Conservation (phyloP, 1,140 invertebrate genomes). For the Oreohelix idahoensis region DNA sequence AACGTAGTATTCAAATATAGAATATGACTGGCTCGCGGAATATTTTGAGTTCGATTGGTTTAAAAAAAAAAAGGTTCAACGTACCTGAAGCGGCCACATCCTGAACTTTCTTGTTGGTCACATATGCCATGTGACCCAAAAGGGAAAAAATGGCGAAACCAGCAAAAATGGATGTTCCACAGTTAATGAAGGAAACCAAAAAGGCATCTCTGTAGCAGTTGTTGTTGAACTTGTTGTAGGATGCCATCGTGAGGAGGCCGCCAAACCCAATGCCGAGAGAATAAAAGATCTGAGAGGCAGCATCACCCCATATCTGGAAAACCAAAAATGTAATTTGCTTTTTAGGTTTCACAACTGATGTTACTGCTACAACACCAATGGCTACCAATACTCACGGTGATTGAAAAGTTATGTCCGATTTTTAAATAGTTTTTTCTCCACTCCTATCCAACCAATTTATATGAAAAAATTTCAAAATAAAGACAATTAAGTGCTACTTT, state of each 20-base stretch:
- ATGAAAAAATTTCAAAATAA: too few species aligned
- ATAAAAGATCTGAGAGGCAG: constrained; percentile 98
- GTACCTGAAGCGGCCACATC: constrained; percentile 63
- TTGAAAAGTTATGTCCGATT: too few species aligned
- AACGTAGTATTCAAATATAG: too few species aligned
- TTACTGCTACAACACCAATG: not conserved
- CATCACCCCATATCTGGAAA: constrained; percentile 84
- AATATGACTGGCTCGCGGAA: too few species aligned
- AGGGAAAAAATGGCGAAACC: constrained; percentile 97
- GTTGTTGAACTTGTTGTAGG: constrained; percentile 68
- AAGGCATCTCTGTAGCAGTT: constrained; percentile 83
- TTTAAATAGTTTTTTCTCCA: too few species aligned
- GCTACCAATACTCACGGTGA: not conserved
- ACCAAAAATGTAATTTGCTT: not conserved
- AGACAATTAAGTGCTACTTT: too few species aligned
- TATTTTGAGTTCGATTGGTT: too few species aligned
- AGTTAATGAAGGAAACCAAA: constrained; percentile 94
- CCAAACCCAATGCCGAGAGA: constrained; percentile 95
- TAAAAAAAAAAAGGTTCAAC: too few species aligned
- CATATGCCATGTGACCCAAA: constrained; percentile 79
- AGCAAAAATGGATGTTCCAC: constrained; percentile 96
- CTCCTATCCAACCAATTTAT: too few species aligned
- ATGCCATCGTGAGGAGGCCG: constrained; percentile 67
- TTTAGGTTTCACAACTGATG: too few species aligned
- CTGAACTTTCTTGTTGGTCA: constrained; percentile 56